phyloP scores from a whole-genome alignment of 2,888 invertebrate genomes.

The Ephialtes manifestator region DNA sequence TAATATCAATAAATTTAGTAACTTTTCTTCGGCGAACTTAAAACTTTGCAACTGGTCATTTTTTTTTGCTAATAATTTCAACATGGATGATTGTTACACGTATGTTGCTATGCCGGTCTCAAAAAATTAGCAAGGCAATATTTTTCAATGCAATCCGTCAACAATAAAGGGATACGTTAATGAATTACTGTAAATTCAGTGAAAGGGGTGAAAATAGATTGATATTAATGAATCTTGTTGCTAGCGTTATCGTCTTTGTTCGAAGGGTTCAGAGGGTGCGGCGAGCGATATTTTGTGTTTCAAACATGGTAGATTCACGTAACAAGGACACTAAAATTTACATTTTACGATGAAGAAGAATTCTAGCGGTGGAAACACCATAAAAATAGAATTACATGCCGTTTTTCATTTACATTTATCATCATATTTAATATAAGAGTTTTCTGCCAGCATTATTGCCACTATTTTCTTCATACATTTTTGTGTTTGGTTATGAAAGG shows the following conservation, averaged over 20 bases:
- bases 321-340: neutral
- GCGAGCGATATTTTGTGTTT: neutral
- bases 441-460: neutral
- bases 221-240: neutral
- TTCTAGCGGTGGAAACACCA: neutral
- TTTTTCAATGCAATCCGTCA: neutral
- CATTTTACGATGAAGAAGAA: neutral
- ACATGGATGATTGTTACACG: neutral
- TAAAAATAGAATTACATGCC: neutral
- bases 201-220: neutral
- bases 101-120: constrained; percentile 2
- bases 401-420: neutral
- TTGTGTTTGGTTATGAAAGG: no score
- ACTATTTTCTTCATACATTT: no score
- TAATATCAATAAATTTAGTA: no score
- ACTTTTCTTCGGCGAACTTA: neutral
- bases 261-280: constrained; percentile 5
- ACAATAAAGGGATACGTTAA: neutral
- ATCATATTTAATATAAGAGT: no score
- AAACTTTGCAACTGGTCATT: neutral
- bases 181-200: neutral
- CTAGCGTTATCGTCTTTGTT: neutral
- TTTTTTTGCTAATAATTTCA: neutral
- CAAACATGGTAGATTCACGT: neutral
- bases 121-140: neutral